A percentile compares a stretch with the other conserved stretches of the same genome.
Evolutionary conservation across 2,797 vertebrate species (phyloP).

Genomic region (Schizopygopsis pylzovi): DNA sequence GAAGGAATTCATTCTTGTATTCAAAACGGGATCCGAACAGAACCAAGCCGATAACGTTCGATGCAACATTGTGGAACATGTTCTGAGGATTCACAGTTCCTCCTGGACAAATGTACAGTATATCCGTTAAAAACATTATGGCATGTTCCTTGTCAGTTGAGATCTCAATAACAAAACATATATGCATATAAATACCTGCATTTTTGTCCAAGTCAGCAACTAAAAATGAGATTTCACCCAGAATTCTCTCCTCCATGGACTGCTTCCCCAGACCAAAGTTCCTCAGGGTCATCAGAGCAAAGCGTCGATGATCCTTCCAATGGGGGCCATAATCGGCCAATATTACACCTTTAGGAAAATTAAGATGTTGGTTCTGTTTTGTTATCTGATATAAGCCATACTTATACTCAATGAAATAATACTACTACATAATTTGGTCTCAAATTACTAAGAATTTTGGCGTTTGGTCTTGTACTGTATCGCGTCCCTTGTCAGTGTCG

Average conservation of each 20-base stretch:
- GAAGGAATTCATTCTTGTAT: conserved; percentile 67
- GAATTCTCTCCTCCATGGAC: conserved; percentile 78
- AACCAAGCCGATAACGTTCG: conserved; percentile 76
- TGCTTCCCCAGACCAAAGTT: conserved; percentile 80
- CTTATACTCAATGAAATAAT: background rate
- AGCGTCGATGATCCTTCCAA: conserved; percentile 77
- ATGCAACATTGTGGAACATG: conserved; percentile 72
- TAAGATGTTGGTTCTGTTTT: background rate
- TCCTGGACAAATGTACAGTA: conserved; percentile 60
- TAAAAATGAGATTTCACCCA: conserved; percentile 71
- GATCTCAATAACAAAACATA: background rate
- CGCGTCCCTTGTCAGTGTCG: too few species aligned
- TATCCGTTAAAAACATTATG: background rate
- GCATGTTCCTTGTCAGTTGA: background rate
- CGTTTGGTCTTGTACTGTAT: too few species aligned
- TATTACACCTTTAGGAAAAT: conserved; percentile 66
- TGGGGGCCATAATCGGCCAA: conserved; percentile 67
- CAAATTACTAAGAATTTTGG: too few species aligned
- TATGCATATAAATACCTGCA: conserved; percentile 60
- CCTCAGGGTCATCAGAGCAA: conserved; percentile 75
- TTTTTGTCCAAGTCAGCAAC: conserved; percentile 63
- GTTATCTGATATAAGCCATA: background rate
- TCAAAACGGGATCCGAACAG: conserved; percentile 73
- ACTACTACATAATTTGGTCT: background rate
- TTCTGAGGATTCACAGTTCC: conserved; percentile 65